phyloP scores from a whole-genome alignment of 2,797 vertebrate species.

The Pogonophryne albipinna region DNA sequence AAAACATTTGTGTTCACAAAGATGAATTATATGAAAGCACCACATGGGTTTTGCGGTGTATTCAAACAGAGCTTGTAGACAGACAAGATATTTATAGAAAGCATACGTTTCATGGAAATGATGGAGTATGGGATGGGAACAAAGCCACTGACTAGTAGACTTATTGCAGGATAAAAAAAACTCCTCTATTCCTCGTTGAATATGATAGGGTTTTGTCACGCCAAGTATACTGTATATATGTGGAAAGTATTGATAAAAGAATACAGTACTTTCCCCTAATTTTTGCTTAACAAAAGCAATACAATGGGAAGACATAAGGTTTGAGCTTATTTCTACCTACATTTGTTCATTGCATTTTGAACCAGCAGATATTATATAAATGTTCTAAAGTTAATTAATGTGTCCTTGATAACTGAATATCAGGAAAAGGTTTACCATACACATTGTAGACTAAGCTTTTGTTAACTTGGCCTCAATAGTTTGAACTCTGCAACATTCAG shows the following conservation, averaged over 20 bases:
- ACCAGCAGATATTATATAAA: too few relatives aligned
- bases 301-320: not conserved
- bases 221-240: not conserved
- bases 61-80: constrained; percentile 38
- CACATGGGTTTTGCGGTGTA: not conserved
- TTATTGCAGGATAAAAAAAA: constrained; percentile 50
- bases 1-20: constrained; percentile 23
- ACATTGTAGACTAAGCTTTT: too few relatives aligned
- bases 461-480: not conserved
- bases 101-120: constrained; percentile 22
- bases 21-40: constrained; percentile 42
- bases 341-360: too few relatives aligned
- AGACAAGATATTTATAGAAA: constrained; percentile 64
- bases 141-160: constrained; percentile 44
- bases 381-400: too few relatives aligned
- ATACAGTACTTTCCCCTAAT: not conserved
- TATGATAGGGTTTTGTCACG: constrained; percentile 7
- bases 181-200: constrained; percentile 12
- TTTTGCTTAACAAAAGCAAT: not conserved
- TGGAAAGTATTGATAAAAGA: too few relatives aligned
- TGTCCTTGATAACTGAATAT: not conserved
- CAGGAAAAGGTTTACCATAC: not conserved
- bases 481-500: not conserved
- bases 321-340: not conserved
- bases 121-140: constrained; percentile 34